Conservation (phyloP, 2,113 vertebrate species). For the Mirounga angustirostris region DNA sequence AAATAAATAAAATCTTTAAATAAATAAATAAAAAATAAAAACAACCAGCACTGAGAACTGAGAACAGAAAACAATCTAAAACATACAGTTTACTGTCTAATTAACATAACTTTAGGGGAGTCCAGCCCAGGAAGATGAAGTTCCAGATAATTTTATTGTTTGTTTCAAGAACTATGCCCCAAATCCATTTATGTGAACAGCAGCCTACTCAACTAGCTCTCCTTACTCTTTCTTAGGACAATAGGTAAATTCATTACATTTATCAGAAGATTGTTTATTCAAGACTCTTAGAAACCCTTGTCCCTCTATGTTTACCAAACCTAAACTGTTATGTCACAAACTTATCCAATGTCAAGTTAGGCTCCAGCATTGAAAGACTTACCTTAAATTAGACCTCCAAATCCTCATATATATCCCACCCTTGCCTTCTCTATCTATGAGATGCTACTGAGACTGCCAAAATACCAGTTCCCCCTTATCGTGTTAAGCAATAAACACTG, state of each 20-base stretch:
- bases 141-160: not conserved
- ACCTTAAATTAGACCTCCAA: not conserved
- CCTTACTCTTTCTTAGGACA: not conserved
- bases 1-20: no score
- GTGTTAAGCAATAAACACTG: not conserved
- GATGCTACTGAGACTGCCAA: not conserved
- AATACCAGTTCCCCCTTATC: not conserved
- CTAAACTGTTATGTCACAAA: not conserved
- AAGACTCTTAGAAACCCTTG: not conserved
- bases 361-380: not conserved
- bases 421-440: not conserved
- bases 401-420: not conserved
- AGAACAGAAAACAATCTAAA: not conserved
- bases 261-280: not conserved
- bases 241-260: not conserved
- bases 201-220: not conserved
- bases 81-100: not conserved
- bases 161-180: not conserved
- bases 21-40: not conserved
- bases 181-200: conserved; percentile 15
- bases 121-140: not conserved
- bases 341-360: not conserved
- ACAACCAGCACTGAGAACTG: not conserved
- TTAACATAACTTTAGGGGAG: not conserved
- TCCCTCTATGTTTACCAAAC: not conserved